Base-by-base conservation (phyloP, 1,140 invertebrate species). In the Megalonaias nervosa region DNA sequence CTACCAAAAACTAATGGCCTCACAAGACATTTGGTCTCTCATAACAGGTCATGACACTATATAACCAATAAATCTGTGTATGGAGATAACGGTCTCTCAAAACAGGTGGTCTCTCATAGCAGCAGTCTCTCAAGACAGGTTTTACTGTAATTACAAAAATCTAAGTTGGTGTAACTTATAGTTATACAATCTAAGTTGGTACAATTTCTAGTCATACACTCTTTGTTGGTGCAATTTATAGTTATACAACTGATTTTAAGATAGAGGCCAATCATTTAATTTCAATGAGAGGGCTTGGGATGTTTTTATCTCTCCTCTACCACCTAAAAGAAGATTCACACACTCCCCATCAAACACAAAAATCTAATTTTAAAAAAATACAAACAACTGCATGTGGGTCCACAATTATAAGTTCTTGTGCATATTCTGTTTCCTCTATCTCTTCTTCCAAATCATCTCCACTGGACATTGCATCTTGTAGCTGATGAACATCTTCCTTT, bases 341-440 rank as follows among this genome's bases (percentile, higher is more conserved):
- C 9, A 62, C n/a, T 23, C 16, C n/a, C 59, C 19, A n/a, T 26
- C 38, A n/a, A 48, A 23, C 58, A 77, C 67, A 56, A 17, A 62
- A 62, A 15, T 21, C 9, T 13, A 56, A 59, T n/a, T n/a, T n/a
- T n/a, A n/a, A 64, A 55, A 48, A 75, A 38, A 23, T 57, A 71
- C 77, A 61, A 74, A 85, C 84, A 48, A 79, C 56, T 21, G 89
- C 88, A 82, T 86, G 79, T 19, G 85, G 84, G 78, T 91, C 89
- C 57, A 89, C 71, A 48, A 89, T 85, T 31, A 89, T 82, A 16
- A 91, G 73, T 67, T 90, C 89, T 61, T 86, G 84, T 26, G 78
- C 76, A n/a, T 84, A 82, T 56, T 82, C 77, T 15, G 23, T 16
- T 2, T 31, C 38, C 9, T 80, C 70, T 16, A 21, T 38, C 21